phyloP scores from a whole-genome alignment of 2,888 invertebrate species.

The Heteromyza rotundicornis region DNA sequence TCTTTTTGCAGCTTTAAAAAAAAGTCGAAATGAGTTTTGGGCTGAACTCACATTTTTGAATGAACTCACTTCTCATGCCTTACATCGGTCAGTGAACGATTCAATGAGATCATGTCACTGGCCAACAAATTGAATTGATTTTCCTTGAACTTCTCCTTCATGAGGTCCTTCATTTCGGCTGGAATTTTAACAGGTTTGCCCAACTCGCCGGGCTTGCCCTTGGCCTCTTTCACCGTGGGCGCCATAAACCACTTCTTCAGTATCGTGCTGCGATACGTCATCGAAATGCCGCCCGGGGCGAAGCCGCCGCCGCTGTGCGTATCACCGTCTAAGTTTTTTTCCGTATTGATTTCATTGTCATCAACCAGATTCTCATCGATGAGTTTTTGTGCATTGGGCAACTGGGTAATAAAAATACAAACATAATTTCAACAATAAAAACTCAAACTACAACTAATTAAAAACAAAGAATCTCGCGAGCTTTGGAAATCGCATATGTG shows the following conservation, averaged over 20 bases:
- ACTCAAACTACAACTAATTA: too few relatives aligned
- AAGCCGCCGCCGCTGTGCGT: constrained; percentile 41
- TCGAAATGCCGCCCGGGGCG: constrained; percentile 54
- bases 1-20: constrained; percentile 74
- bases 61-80: constrained; percentile 83
- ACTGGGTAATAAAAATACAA: constrained; percentile 26
- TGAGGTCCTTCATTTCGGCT: constrained; percentile 81
- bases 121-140: constrained; percentile 99
- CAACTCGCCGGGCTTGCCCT: constrained; percentile 85
- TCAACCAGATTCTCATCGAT: constrained; percentile 62
- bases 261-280: constrained; percentile 61
- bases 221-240: constrained; percentile 71
- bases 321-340: constrained; percentile 57
- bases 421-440: too few relatives aligned
- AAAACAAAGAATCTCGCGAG: too few relatives aligned
- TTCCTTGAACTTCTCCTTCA: constrained; percentile 95
- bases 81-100: constrained; percentile 93
- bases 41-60: neutral
- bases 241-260: constrained; percentile 77
- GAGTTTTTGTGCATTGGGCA: constrained; percentile 53
- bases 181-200: constrained; percentile 93
- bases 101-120: constrained; percentile 96
- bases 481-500: too few relatives aligned
- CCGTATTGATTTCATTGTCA: constrained; percentile 62
- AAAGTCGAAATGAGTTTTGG: constrained; percentile 4